Evolutionary conservation across 2,888 invertebrate genomes (phyloP), one percentile per base, ranked within the genome.

Genomic region (Pyrrhosoma nymphula): DNA sequence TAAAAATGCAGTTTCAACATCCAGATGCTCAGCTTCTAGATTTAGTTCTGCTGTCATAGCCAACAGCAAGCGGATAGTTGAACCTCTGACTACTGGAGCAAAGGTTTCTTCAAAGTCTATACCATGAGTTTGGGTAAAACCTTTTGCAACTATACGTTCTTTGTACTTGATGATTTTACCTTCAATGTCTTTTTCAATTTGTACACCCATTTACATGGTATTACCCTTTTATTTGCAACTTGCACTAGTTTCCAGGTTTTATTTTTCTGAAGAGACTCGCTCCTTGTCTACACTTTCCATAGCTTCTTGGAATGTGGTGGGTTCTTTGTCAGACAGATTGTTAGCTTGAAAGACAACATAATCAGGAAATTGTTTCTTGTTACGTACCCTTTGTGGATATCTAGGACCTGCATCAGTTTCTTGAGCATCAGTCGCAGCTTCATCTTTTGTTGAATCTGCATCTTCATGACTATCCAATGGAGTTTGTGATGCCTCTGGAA

Each of bases 81-180:
- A 47, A 39, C 30, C 18, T 93, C 95, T 90, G 39, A 60, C 63
- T 23, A 95, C 95, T 35, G 95, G 91, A n/a, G 95, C 95, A 91
- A 95, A 95, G 30, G 95, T 91, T 91, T 95, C 95, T 95, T 95
- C 91, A 95, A 95, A 95, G 63, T 95, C 95, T 56, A 95, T 90
- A 55, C 90, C 95, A n/a, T 56, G 63, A 26, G 55, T 95, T 93
- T 95, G 95, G 26, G 56, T 93, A 26, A 30, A 95, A 47, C 95
- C 90, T 93, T 91, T 95, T 18, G 75, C 95, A 12, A 95, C 95
- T 56, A 95, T 39, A 26, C 90, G 55, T 14, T 93, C 95, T 93
- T 95, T 95, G 35, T 91, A 93, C 35, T 95, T 93, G 47, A 23
- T 60, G 63, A 91, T 95, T 6, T 39, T 93, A 12, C 90, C 95